Evolutionary conservation across 1,140 invertebrate species (phyloP), one percentile per base, ranked within the genome.

Genomic region (Atta texana): DNA sequence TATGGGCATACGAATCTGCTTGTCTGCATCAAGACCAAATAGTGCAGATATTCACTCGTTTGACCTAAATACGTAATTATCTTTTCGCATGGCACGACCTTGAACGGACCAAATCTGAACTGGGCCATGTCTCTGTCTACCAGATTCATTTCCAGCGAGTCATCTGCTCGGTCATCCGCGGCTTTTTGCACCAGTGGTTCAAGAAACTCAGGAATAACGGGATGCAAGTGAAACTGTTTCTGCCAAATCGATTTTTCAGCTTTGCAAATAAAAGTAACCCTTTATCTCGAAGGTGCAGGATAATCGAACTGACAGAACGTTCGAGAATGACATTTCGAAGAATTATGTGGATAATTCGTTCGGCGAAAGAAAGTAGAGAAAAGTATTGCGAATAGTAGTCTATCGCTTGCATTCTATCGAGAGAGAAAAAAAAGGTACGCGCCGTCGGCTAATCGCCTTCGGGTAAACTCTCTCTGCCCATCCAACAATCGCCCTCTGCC

Each of bases 61-160:
- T 88, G 93, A 93, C 92, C 92, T 80, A 93, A 92, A 93, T 93
- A 91, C 91, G 92, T 93, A 93, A 92, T 93, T 92, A 93, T 93
- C 90, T 93, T 91, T 92, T 93, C 92, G 91, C 91, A 89, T 89
- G 88, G 92, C 85, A 85, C 90, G 90, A 92, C 92, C 92, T 93
- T 93, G 92, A 81, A 90, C 89, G 74, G 88, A 87, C 78, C 89
- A 92, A 93, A 91, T 91, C 91, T 90, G 87, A 93, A 93, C 91
- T 93, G 89, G 92, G 92, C 90, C 92, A 93, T 91, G 90, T 92
- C 91, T 92, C 90, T 91, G 90, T 91, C 88, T 92, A 88, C 81
- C 89, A 86, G 87, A 76, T 86, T 88, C 91, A 92, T 84, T 77
- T 82, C 71, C 87, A 82, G 51, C 76, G 74, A 88, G 66, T 91